Percentiles rank a stretch among this genome's conserved stretches.
Conservation (phyloP, 2,797 vertebrate genomes). For the Tapera naevia region DNA sequence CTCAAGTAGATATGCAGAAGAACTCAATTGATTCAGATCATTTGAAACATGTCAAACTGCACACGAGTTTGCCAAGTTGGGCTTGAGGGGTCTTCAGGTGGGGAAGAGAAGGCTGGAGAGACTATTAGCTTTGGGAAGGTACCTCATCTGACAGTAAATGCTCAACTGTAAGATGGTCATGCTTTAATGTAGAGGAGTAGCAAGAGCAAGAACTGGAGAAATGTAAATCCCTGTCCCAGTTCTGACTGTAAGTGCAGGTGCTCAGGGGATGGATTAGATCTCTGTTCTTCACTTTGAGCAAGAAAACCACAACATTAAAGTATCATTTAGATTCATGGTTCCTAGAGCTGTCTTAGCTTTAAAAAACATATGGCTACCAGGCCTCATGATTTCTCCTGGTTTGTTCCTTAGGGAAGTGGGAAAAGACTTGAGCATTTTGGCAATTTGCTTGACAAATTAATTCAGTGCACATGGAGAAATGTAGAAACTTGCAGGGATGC, state of each 20-base stretch:
- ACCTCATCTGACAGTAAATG: not conserved
- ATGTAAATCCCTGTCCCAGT: not conserved
- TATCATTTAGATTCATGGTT: not conserved
- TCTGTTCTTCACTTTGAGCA: not conserved
- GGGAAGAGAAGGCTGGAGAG: not conserved
- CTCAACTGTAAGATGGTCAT: fast-evolving
- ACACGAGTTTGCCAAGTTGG: not conserved
- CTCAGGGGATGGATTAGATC: not conserved
- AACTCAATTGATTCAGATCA: not conserved
- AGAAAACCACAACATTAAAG: not conserved
- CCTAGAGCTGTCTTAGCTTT: not conserved
- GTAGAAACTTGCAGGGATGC: not conserved
- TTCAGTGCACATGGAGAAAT: not conserved
- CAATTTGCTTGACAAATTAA: not conserved
- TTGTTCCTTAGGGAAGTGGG: not conserved
- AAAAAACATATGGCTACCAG: not conserved
- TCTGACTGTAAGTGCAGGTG: not conserved
- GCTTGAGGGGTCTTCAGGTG: not conserved
- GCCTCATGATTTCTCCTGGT: not conserved
- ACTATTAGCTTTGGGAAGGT: not conserved
- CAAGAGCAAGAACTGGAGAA: not conserved
- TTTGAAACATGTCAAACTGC: not conserved
- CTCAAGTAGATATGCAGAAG: not conserved
- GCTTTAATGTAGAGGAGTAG: not conserved
- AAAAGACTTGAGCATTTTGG: not conserved